phyloP scores from a whole-genome alignment of 2,113 vertebrate genomes.

The Oreocharis arfaki region DNA sequence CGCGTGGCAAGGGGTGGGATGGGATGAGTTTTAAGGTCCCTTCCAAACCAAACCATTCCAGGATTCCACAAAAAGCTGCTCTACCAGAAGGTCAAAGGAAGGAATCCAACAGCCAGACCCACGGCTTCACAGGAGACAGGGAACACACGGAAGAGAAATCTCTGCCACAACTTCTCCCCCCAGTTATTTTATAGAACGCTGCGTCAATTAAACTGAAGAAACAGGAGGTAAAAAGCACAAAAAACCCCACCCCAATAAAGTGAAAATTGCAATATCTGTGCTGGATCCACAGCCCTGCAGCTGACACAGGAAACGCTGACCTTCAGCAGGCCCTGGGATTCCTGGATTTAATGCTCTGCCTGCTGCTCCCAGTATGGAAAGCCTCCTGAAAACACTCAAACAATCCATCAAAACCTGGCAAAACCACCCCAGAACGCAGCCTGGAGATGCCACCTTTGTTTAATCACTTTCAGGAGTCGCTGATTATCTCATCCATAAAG shows the following conservation, averaged over 20 bases:
- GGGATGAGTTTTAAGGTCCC: not conserved
- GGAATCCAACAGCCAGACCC: no score
- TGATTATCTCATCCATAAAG: not conserved
- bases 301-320: rapidly evolving
- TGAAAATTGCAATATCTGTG: not conserved
- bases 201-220: not conserved
- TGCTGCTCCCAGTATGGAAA: not conserved
- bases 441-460: not conserved
- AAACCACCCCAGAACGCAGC: rapidly evolving
- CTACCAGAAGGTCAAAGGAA: not conserved
- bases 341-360: not conserved
- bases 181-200: rapidly evolving
- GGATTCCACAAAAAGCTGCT: not conserved
- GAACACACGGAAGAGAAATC: rapidly evolving
- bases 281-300: not conserved
- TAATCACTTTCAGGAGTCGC: not conserved
- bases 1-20: not conserved
- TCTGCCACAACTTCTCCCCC: rapidly evolving
- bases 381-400: not conserved
- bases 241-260: rapidly evolving
- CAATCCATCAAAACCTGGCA: not conserved
- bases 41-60: not conserved
- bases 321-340: not conserved
- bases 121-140: rapidly evolving
- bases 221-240: not conserved